Evolutionary conservation across 92 coral and sea anemone genomes (phyloP).

Genomic region (Ricordea florida): DNA sequence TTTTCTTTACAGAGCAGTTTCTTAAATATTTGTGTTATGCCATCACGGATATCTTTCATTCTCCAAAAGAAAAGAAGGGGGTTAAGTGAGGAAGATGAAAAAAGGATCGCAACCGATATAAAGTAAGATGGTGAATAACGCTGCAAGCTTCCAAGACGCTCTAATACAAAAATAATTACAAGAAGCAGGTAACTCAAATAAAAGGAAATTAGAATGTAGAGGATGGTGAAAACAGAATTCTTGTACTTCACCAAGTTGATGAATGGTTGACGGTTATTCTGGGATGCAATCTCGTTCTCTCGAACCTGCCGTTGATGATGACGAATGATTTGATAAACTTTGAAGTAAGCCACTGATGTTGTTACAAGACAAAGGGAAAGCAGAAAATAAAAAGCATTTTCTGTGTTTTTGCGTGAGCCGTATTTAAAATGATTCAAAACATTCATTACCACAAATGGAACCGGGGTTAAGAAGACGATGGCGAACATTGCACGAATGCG

Average conservation of each 20-base stretch:
- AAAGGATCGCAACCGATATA: no score
- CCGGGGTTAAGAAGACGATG: not conserved
- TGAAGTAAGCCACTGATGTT: not conserved
- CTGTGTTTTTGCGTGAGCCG: not conserved
- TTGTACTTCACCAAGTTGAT: not conserved
- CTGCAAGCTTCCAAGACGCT: no score
- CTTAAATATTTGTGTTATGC: not conserved
- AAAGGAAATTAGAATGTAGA: not conserved
- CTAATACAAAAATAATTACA: not conserved
- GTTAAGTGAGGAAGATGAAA: not conserved
- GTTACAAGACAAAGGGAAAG: not conserved
- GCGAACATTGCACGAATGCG: no score
- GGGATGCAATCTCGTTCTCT: not conserved
- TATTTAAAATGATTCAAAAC: not conserved
- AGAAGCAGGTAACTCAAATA: not conserved
- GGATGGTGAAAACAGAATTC: not conserved
- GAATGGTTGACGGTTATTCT: not conserved
- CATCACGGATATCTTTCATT: not conserved
- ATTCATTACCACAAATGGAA: not conserved
- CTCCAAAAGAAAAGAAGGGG: not conserved
- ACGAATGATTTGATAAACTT: not conserved
- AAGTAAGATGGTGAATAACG: no score
- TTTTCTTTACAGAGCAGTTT: not conserved
- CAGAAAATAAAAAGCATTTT: not conserved
- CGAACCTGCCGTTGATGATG: not conserved